These are phyloP conservation scores for Microctenopoma steveboyesi DNA, from an alignment of 2,797 vertebrate species.

Conservation along the genomic window DNA sequence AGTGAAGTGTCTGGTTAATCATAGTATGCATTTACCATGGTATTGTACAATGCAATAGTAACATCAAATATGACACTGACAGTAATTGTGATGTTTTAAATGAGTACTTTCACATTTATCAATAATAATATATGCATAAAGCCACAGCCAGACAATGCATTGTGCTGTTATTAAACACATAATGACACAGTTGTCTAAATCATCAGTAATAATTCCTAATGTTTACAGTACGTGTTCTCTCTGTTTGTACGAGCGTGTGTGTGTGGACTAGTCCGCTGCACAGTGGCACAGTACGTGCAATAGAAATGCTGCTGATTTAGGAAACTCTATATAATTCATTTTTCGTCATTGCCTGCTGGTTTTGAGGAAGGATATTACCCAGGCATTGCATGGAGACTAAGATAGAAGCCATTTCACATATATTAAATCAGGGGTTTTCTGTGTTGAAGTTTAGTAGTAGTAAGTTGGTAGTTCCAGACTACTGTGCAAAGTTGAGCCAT, in stretches of 20 bases:
- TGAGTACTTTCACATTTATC: not conserved
- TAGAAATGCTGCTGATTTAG: not conserved
- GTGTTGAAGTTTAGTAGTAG: too few relatives aligned
- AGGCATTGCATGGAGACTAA: too few relatives aligned
- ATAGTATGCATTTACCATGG: not conserved
- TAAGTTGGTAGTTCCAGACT: too few relatives aligned
- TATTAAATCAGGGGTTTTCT: not conserved
- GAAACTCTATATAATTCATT: not conserved
- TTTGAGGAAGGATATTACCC: too few relatives aligned
- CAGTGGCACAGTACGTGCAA: not conserved
- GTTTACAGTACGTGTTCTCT: too few relatives aligned
- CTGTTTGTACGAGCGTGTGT: not conserved
- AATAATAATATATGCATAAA: too few relatives aligned
- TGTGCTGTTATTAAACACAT: too few relatives aligned
- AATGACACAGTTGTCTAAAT: not conserved
- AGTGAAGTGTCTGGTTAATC: slow-evolving; percentile 2
- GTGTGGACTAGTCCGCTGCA: not conserved
- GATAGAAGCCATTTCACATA: not conserved
- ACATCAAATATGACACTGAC: not conserved
- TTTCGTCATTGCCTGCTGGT: too few relatives aligned
- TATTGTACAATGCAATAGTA: not conserved
- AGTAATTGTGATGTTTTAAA: not conserved
- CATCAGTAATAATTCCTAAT: not conserved
- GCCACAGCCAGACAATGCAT: too few relatives aligned
- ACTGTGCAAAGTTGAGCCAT: not conserved